Evolutionary conservation across 2,113 vertebrate species (phyloP).

Genomic region (Pogonocichla stellata): DNA sequence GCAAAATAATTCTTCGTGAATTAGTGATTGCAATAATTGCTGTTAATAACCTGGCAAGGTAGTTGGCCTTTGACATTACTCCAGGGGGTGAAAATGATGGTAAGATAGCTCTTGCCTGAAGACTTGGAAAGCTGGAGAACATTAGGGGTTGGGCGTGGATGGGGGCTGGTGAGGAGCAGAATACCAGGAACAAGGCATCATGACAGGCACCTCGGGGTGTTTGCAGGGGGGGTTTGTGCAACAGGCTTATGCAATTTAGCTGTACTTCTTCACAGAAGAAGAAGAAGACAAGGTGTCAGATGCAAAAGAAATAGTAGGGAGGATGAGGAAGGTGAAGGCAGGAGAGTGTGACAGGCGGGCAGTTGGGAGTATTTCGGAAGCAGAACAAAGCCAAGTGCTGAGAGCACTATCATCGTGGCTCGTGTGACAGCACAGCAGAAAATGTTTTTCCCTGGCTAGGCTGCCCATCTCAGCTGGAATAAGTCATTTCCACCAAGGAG

Average conservation of each 20-base stretch:
- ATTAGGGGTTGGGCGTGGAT: neutral
- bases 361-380: neutral
- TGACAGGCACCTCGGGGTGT: neutral
- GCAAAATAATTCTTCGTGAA: neutral
- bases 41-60: neutral
- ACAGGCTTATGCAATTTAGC: neutral
- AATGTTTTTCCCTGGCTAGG: neutral
- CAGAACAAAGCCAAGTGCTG: neutral
- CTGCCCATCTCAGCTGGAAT: neutral
- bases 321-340: neutral
- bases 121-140: neutral
- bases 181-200: neutral
- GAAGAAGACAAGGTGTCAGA: neutral
- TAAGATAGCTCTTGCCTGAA: neutral
- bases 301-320: neutral
- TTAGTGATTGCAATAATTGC: constrained; percentile 12
- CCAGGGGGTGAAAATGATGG: neutral
- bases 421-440: neutral
- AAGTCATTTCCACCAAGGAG: neutral
- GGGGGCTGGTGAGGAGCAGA: neutral
- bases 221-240: neutral
- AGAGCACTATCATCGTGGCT: neutral
- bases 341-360: neutral
- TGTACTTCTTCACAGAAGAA: neutral
- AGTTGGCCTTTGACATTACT: neutral